These are phyloP conservation scores for Peromyscus californicus DNA, from an alignment of 2,113 vertebrate species.

Conservation along the genomic window DNA sequence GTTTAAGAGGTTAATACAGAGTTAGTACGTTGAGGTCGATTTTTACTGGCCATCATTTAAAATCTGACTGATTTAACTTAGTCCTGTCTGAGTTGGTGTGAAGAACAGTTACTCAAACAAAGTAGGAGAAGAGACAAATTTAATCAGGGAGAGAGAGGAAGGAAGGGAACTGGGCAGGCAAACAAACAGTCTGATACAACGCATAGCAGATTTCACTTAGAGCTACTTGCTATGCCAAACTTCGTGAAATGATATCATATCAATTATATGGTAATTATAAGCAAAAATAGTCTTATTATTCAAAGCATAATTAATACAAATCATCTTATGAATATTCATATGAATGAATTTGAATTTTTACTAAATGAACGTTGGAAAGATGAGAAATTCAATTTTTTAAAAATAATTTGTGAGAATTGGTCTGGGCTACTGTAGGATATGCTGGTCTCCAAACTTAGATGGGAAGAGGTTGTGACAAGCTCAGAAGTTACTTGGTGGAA, in stretches of 20 bases:
- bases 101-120: conserved; percentile 4
- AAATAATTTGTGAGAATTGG: neutral
- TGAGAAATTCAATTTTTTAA: conserved; percentile 4
- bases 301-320: conserved; percentile 36
- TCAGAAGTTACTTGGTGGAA: neutral
- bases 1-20: conserved; percentile 63
- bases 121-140: neutral
- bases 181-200: neutral
- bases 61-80: conserved; percentile 54
- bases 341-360: neutral
- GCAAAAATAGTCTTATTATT: conserved; percentile 47
- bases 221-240: neutral
- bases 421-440: neutral
- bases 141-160: neutral
- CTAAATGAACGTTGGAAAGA: neutral
- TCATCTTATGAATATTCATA: conserved; percentile 39
- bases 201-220: neutral
- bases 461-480: neutral
- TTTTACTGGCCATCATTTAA: conserved; percentile 39
- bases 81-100: neutral
- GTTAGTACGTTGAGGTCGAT: neutral
- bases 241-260: conserved; percentile 31
- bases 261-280: conserved; percentile 50
- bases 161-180: neutral
- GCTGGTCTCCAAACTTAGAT: neutral